Evolutionary conservation across 2,797 vertebrate species (phyloP), one percentile per base, ranked within the genome.

Genomic region (Euphonia xanthogaster): DNA sequence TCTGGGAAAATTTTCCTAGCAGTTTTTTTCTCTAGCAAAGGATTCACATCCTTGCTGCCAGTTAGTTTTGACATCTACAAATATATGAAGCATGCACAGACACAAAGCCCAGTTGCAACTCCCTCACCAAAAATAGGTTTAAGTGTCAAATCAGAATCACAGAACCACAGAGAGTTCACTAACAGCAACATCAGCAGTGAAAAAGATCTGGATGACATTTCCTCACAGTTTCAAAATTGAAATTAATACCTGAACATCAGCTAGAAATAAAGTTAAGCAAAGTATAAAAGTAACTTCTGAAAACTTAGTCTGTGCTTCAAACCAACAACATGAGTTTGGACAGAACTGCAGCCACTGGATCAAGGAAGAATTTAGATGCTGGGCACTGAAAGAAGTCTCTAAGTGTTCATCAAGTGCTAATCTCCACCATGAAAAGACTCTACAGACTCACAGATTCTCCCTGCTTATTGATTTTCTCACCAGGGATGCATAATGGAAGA

Each of bases 381-480:
- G 4, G 9, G 13, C 70, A 76, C 1, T 55, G 40, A 88, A 82
- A 73, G 27, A 84, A 70, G 20, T 45, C 73, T 50, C 12, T 39
- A 82, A 77, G 70, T 8, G 19, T 25, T 88, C 66, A 83, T 62
- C 47, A 55, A 35, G 55, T 31, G 15, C 63, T 93, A 67, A 88
- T 90, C 70, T 76, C 51, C 42, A 87, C 9, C 40, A 82, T 15
- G 28, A 91, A 90, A 84, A 71, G 48, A 68, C 10, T 28, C 55
- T 75, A 50, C 0, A 8, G 47, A 76, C 39, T 30, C 40, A 53
- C 5, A 86, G 62, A 86, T 78, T 88, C 62, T 86, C 63, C 33
- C 66, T 79, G 62, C 44, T 90, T 79, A 87, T 42, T 93, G 79
- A 91, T 91, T 88, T 93, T 84, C 94, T 86, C 89, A 92, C 62